These are phyloP conservation scores for Eudasyphora cyanicolor DNA, from an alignment of 2,888 invertebrate genomes.

Conservation along the genomic window DNA sequence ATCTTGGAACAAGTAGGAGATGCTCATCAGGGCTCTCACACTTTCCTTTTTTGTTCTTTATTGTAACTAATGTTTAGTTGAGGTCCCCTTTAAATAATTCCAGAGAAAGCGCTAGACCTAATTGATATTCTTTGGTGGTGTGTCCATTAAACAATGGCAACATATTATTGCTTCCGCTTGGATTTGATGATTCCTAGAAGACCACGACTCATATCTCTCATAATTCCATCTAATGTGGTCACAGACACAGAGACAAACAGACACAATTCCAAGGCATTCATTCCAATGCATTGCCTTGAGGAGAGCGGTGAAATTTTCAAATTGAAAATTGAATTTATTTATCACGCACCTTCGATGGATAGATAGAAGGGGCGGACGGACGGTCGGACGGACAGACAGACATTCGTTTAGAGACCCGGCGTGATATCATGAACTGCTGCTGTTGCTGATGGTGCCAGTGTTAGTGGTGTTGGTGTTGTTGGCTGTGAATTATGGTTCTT, in stretches of 20 bases:
- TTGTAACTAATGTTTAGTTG: too few species aligned
- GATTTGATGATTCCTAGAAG: slow-evolving; percentile 32
- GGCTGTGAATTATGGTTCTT: slow-evolving; percentile 27
- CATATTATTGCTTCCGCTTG: slow-evolving; percentile 62
- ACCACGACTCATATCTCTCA: slow-evolving; percentile 2
- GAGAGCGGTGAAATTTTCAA: neutral
- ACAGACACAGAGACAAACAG: neutral
- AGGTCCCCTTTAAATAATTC: neutral
- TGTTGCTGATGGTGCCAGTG: too few species aligned
- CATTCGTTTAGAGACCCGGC: neutral
- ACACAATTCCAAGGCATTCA: neutral
- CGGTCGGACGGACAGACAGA: neutral
- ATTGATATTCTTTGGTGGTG: slow-evolving; percentile 51
- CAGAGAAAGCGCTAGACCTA: neutral
- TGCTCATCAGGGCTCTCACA: too few species aligned
- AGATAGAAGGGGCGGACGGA: too few species aligned
- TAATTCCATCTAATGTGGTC: slow-evolving; percentile 2
- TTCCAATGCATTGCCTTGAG: too few species aligned
- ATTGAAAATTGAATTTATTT: slow-evolving; percentile 22
- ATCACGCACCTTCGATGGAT: neutral
- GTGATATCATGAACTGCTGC: slow-evolving; percentile 6
- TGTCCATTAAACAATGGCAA: slow-evolving; percentile 55
- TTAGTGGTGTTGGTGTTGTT: too few species aligned
- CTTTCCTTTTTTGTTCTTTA: too few species aligned
- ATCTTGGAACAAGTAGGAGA: neutral